Evolutionary conservation across 92 coral and sea anemone genomes (phyloP).

Genomic region (Palythoa caribaeorum): DNA sequence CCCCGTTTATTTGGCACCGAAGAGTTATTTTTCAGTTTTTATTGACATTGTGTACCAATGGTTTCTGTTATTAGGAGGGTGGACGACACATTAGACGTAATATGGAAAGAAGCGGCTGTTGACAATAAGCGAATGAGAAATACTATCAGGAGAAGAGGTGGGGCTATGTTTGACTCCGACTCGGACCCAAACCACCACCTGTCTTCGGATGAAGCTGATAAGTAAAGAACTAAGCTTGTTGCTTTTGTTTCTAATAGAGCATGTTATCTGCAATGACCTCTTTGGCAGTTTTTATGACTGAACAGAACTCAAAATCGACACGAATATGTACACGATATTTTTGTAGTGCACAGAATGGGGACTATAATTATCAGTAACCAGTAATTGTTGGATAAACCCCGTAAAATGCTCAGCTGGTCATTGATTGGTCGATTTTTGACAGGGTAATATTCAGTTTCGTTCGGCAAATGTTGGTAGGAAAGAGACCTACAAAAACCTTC

Average conservation of each 20-base stretch:
- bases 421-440: too few relatives aligned
- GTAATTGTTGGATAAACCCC: too few relatives aligned
- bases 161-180: slow-evolving; percentile 75
- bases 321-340: too few relatives aligned
- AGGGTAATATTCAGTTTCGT: too few relatives aligned
- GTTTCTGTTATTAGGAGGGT: slow-evolving; percentile 65
- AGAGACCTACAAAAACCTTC: too few relatives aligned
- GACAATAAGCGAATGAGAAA: slow-evolving; percentile 82
- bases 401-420: too few relatives aligned
- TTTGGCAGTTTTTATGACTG: too few relatives aligned
- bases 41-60: neutral
- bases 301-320: too few relatives aligned
- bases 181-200: slow-evolving; percentile 72
- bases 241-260: neutral
- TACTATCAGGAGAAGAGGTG: slow-evolving; percentile 69
- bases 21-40: neutral
- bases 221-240: neutral
- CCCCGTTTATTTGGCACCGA: too few relatives aligned
- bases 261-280: neutral
- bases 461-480: too few relatives aligned
- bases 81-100: slow-evolving; percentile 83
- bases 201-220: slow-evolving; percentile 74
- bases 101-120: slow-evolving; percentile 83
- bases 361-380: too few relatives aligned
- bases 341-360: too few relatives aligned